Percentiles rank a stretch among this genome's conserved stretches.
Evolutionary conservation across 2,113 vertebrate species (phyloP).

Genomic region (Sphaerodactylus townsendi): DNA sequence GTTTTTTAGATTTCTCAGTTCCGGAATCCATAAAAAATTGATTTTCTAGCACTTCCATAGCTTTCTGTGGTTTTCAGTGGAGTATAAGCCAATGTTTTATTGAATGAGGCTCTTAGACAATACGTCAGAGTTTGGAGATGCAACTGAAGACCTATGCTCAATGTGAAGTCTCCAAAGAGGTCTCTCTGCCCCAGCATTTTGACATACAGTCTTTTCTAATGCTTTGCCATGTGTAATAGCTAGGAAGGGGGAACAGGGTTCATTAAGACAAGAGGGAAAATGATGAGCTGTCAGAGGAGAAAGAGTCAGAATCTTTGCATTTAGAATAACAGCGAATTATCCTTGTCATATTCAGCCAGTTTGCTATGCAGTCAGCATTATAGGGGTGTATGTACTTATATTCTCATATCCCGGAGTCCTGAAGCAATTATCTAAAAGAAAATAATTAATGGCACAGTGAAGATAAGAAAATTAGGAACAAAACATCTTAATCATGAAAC

Average conservation of each 20-base stretch:
- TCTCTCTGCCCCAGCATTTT: neutral
- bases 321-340: neutral
- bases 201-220: neutral
- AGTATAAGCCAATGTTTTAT: conserved; percentile 3
- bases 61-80: neutral
- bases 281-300: neutral
- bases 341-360: neutral
- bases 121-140: neutral
- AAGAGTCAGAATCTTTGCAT: neutral
- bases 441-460: neutral
- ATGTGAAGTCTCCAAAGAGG: neutral
- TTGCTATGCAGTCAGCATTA: neutral
- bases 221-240: neutral
- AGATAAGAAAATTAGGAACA: neutral
- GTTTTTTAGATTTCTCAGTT: neutral
- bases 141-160: neutral
- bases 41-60: neutral
- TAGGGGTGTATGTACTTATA: neutral
- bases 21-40: neutral
- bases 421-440: neutral
- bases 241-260: neutral
- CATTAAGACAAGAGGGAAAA: neutral
- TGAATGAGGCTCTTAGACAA: conserved; percentile 7
- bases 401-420: neutral
- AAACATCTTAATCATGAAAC: neutral